Evolutionary conservation across 2,888 invertebrate genomes (phyloP).

Genomic region (Drosophila mimica): DNA sequence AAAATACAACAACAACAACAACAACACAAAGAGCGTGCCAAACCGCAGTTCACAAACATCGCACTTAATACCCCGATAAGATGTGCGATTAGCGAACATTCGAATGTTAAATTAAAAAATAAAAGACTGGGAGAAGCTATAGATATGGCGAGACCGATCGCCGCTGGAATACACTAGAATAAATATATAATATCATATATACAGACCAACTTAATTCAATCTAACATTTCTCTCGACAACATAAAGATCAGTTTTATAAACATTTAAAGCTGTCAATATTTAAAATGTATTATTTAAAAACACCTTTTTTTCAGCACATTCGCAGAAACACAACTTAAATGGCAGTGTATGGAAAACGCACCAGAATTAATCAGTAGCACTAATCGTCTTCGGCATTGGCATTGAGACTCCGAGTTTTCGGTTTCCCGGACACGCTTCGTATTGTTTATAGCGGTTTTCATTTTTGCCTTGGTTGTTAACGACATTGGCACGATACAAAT

Average conservation of each 20-base stretch:
- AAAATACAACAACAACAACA: neutral
- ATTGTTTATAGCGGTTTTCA: constrained; percentile 53
- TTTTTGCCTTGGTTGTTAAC: constrained; percentile 55
- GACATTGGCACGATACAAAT: constrained; percentile 51
- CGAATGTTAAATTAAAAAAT: constrained; percentile 51
- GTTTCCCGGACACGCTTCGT: constrained; percentile 32
- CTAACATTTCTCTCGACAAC: neutral
- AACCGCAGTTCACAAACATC: constrained; percentile 62
- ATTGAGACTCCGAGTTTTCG: constrained; percentile 31
- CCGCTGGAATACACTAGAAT: constrained; percentile 18
- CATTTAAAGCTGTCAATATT: neutral
- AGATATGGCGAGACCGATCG: constrained; percentile 1
- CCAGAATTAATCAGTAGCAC: constrained; percentile 62
- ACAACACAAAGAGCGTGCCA: constrained; percentile 62
- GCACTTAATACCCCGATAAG: constrained; percentile 75
- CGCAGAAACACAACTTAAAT: neutral
- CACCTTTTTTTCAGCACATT: neutral
- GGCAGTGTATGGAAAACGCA: constrained; percentile 50
- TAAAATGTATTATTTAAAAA: neutral
- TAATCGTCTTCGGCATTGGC: constrained; percentile 42
- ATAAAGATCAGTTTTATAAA: neutral
- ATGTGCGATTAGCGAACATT: constrained; percentile 65
- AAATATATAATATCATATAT: no score
- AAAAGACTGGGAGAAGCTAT: constrained; percentile 1
- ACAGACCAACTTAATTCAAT: neutral